phyloP scores from a whole-genome alignment of 2,113 vertebrate species.

The Forbesichthys papilliferus region DNA sequence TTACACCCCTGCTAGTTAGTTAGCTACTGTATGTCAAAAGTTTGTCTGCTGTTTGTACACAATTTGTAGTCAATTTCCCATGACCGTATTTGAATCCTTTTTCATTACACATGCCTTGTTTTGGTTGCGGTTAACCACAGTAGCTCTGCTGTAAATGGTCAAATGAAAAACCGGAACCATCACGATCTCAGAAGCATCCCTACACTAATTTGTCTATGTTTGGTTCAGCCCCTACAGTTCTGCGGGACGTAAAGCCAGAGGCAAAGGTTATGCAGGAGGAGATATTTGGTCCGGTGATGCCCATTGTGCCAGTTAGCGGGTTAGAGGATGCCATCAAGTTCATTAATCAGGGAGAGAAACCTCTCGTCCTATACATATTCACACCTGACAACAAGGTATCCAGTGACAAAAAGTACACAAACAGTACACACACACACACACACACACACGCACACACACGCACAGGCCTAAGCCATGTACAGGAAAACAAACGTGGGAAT shows the following conservation, averaged over 20 bases:
- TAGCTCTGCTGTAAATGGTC: not conserved
- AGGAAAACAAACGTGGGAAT: not conserved
- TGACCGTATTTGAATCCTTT: too few relatives aligned
- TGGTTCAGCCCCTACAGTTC: conserved; percentile 85
- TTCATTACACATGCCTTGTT: too few relatives aligned
- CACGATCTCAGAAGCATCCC: not conserved
- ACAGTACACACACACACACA: not conserved
- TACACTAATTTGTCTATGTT: not conserved
- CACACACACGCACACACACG: not conserved
- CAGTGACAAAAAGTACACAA: not conserved
- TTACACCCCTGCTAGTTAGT: too few relatives aligned
- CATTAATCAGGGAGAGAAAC: conserved; percentile 90
- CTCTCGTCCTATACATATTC: conserved; percentile 90
- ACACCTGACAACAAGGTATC: conserved; percentile 82
- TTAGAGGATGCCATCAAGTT: conserved; percentile 87
- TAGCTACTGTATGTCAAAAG: too few relatives aligned
- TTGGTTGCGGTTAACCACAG: too few relatives aligned
- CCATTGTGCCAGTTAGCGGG: conserved; percentile 78
- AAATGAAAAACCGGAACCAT: not conserved
- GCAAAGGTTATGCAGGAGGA: conserved; percentile 94
- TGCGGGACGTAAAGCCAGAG: conserved; percentile 82
- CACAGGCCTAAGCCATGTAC: not conserved
- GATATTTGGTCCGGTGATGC: conserved; percentile 93
- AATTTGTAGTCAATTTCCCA: too few relatives aligned
- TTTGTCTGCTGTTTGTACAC: too few relatives aligned